These are phyloP conservation scores for Pluvialis apricaria DNA, from an alignment of 2,113 vertebrate species.

Conservation along the genomic window DNA sequence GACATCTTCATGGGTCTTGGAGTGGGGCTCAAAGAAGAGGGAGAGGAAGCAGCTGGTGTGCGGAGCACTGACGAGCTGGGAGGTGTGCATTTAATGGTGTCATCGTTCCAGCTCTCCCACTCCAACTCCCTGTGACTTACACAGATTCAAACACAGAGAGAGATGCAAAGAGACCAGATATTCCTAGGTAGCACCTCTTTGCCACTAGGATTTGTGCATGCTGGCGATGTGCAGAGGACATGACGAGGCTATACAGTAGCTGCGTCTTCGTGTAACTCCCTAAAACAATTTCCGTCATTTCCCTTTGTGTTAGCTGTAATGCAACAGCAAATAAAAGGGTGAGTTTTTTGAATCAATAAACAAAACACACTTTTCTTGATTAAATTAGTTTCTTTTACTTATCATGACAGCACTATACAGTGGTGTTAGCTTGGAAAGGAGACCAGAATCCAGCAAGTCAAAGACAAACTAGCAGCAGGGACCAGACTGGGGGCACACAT, in stretches of 20 bases:
- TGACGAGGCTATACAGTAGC: not conserved
- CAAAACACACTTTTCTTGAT: not conserved
- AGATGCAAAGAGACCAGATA: not conserved
- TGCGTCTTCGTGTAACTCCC: not conserved
- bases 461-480: not conserved
- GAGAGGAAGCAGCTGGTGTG: not conserved
- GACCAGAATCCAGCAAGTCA: not conserved
- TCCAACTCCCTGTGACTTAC: not conserved
- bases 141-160: not conserved
- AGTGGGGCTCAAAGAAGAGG: not conserved
- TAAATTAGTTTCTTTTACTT: not conserved
- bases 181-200: not conserved
- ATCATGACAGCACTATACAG: not conserved
- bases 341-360: not conserved
- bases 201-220: not conserved
- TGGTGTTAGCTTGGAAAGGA: not conserved
- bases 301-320: not conserved
- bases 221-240: not conserved
- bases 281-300: not conserved
- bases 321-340: not conserved
- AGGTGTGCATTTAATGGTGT: not conserved
- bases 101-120: not conserved
- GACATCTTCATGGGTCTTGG: not conserved
- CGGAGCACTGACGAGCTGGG: not conserved
- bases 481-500: not conserved